phyloP scores from a whole-genome alignment of 2,797 vertebrate species.

The Alfaro cultratus region DNA sequence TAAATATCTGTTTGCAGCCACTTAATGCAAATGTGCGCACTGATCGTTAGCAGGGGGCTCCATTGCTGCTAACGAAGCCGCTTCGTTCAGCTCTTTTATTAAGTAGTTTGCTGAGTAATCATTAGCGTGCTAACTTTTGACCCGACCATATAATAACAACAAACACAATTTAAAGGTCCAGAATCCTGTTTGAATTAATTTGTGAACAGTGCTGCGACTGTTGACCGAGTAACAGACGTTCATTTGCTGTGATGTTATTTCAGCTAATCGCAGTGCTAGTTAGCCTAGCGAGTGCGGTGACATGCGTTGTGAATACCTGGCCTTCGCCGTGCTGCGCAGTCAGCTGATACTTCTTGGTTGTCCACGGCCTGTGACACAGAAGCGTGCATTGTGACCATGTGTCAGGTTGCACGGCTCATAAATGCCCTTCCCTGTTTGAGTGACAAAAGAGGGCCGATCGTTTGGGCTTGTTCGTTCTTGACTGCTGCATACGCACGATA shows the following conservation, averaged over 20 bases:
- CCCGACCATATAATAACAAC: neutral
- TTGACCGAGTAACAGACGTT: conserved; percentile 14
- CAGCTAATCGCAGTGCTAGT: conserved; percentile 62
- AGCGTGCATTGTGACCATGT: conserved; percentile 59
- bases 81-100: conserved; percentile 60
- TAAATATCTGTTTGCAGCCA: conserved; percentile 6
- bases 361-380: conserved; percentile 56
- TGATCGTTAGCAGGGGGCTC: neutral
- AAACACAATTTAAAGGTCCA: neutral
- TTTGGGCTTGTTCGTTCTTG: neutral
- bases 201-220: conserved; percentile 6
- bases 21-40: conserved; percentile 18
- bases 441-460: conserved; percentile 11
- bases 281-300: conserved; percentile 58
- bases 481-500: conserved; percentile 3
- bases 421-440: conserved; percentile 27
- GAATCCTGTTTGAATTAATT: neutral
- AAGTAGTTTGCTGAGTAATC: conserved; percentile 82
- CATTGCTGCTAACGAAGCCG: conserved; percentile 53
- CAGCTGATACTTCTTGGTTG: conserved; percentile 72
- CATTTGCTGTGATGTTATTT: conserved; percentile 35
- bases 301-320: conserved; percentile 74
- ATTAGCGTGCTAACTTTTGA: conserved; percentile 55
- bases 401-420: conserved; percentile 52
- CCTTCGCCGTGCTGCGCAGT: conserved; percentile 69